phyloP scores from a whole-genome alignment of 2,113 vertebrate species.

The Festucalex cinctus region DNA sequence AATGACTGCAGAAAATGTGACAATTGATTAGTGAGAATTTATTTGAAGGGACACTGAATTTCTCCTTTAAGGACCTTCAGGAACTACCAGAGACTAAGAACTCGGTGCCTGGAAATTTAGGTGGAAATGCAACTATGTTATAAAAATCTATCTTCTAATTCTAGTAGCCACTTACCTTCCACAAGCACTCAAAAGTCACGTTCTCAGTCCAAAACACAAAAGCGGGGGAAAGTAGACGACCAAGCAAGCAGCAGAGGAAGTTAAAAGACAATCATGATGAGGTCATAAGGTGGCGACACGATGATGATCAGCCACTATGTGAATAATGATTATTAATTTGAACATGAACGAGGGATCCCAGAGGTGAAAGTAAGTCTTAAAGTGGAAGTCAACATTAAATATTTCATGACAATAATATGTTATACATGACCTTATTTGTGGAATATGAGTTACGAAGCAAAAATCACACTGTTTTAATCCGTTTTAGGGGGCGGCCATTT shows the following conservation, averaged over 20 bases:
- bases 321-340: neutral
- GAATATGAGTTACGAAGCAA: too few species aligned
- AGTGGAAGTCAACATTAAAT: too few species aligned
- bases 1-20: slow-evolving; percentile 6
- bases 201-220: slow-evolving; percentile 31
- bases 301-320: neutral
- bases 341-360: neutral
- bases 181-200: slow-evolving; percentile 22
- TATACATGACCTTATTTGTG: too few species aligned
- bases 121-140: neutral
- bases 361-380: neutral
- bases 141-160: slow-evolving; percentile 4
- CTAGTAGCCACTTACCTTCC: slow-evolving; percentile 32
- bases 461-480: too few species aligned
- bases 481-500: too few species aligned
- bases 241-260: slow-evolving; percentile 32
- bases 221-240: slow-evolving; percentile 36
- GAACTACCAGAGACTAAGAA: neutral
- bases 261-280: neutral
- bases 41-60: neutral
- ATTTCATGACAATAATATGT: too few species aligned
- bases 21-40: slow-evolving; percentile 10
- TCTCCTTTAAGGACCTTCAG: neutral
- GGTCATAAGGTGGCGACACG: neutral
- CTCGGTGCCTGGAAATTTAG: neutral